Evolutionary conservation across 2,113 vertebrate species (phyloP).

Genomic region (Reinhardtius hippoglossoides): DNA sequence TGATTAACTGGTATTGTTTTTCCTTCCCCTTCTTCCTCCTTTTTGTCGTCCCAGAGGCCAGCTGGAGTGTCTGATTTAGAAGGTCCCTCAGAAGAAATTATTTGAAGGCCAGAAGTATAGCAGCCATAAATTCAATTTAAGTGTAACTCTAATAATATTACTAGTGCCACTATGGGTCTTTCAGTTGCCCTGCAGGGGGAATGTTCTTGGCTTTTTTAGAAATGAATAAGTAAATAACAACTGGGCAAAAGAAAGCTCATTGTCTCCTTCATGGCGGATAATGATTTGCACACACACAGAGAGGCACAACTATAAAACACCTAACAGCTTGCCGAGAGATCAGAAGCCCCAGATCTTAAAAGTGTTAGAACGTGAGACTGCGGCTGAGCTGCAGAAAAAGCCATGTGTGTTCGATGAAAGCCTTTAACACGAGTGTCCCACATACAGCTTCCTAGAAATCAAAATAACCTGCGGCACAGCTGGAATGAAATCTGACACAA

Average conservation of each 20-base stretch:
- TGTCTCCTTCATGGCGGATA: slow-evolving; percentile 12
- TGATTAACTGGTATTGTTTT: slow-evolving; percentile 42
- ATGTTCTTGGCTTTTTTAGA: slow-evolving; percentile 41
- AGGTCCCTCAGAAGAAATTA: slow-evolving; percentile 53
- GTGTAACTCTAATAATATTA: slow-evolving; percentile 27
- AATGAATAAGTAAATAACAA: slow-evolving; percentile 64
- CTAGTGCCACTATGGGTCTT: slow-evolving; percentile 33
- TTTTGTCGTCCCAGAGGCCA: slow-evolving; percentile 17
- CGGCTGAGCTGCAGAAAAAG: slow-evolving; percentile 17
- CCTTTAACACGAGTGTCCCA: slow-evolving; percentile 12
- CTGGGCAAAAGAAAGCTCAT: slow-evolving; percentile 32
- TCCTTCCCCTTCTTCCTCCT: not conserved
- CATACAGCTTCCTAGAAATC: not conserved
- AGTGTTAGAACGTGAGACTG: slow-evolving; percentile 25
- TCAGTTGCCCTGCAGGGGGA: slow-evolving; percentile 52
- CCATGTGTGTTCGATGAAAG: not conserved
- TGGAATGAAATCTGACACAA: slow-evolving; percentile 3
- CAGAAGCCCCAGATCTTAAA: not conserved
- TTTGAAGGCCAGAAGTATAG: slow-evolving; percentile 48
- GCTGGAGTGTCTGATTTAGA: slow-evolving; percentile 52
- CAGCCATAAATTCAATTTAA: slow-evolving; percentile 61
- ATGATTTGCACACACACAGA: slow-evolving; percentile 4
- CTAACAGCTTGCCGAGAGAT: not conserved
- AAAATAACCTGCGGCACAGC: not conserved
- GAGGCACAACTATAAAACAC: not conserved